Conservation (phyloP, 2,113 vertebrate genomes). For the Phodopus roborovskii region DNA sequence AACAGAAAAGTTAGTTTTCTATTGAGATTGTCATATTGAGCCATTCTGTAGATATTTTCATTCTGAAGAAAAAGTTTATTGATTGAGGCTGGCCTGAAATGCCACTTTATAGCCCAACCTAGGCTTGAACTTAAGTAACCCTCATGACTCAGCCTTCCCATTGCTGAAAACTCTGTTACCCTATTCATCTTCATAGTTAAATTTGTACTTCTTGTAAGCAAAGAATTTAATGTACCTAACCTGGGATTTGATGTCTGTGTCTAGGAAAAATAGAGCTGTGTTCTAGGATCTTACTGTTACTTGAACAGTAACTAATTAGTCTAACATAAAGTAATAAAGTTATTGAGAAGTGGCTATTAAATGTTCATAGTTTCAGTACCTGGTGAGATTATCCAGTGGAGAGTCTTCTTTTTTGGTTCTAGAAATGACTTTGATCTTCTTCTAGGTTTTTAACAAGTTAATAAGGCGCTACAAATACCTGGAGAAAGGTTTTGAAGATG, state of each 20-base stretch:
- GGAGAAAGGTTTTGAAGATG: constrained; percentile 99
- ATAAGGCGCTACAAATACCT: constrained; percentile 99
- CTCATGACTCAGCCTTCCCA: neutral
- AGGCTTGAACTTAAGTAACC: neutral
- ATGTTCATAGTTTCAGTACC: neutral
- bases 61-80: constrained; percentile 3
- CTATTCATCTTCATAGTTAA: neutral
- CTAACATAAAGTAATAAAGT: neutral
- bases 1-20: constrained; percentile 9
- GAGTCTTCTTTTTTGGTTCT: neutral
- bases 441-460: constrained; percentile 99
- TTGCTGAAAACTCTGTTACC: neutral
- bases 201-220: neutral
- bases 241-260: neutral
- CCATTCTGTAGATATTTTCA: neutral
- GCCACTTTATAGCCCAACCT: neutral
- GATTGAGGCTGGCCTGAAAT: neutral
- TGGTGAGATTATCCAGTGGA: neutral
- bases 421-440: constrained; percentile 47
- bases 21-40: neutral
- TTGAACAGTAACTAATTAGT: constrained; percentile 6
- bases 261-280: neutral
- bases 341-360: neutral
- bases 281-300: neutral
- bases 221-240: neutral